Evolutionary conservation across 2,113 vertebrate species (phyloP), one percentile per base, ranked within the genome.

Genomic region (Ursus arctos): DNA sequence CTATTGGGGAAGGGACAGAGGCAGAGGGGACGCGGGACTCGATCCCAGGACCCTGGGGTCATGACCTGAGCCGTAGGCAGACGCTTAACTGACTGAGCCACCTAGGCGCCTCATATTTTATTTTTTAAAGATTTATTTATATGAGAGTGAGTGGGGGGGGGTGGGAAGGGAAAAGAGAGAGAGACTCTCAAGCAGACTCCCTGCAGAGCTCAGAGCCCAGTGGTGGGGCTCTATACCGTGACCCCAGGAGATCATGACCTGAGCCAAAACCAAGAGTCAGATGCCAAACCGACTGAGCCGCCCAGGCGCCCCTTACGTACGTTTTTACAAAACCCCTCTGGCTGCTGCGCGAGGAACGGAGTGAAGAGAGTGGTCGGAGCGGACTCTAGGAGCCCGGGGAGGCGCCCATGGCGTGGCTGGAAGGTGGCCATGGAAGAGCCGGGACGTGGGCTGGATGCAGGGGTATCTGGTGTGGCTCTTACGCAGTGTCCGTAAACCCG

Each of bases 401-500:
- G 51, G 69, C 0, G 7, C 33, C 65, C 0, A 0, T 9, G 36
- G 21, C 31, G 4, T 4, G 21, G 28, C 61, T 14, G 26, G 49
- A 1, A 6, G 33, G 40, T 12, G 2, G 7, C 12, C 4, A 13
- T 6, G 26, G 55, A 63, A 1, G 31, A 31, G 47, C 28, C 36
- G 24, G 31, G 15, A 49, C 2, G 33, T 31, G 4, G 43, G 49
- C 51, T 53, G 24, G 67, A 11, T 11, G 28, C 8, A 16, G 31
- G 28, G 1, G 14, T 40, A 36, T n/a, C 28, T 7, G 11, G 36
- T n/a, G 63, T 3, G 47, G 51, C 36, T 49, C 61, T 67, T 19
- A 11, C 0, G 4, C 15, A 5, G 83, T 1, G 1, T 22, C 59
- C 0, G 0, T 5, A 61, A 72, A 26, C 26, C 93, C 7, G 0